These are phyloP conservation scores for Panurus biarmicus DNA, from an alignment of 2,113 vertebrate genomes.

Conservation along the genomic window DNA sequence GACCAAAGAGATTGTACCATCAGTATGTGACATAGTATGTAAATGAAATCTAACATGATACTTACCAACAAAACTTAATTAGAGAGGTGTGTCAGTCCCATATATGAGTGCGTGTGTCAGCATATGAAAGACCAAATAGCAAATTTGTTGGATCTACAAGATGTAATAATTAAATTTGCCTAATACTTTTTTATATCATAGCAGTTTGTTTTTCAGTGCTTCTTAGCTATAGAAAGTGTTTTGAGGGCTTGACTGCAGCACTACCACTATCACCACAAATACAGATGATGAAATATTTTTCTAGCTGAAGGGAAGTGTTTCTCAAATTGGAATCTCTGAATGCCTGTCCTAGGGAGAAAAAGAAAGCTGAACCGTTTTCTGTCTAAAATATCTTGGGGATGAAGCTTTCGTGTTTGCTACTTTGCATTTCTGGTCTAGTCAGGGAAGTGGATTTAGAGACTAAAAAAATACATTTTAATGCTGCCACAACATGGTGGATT, in stretches of 20 bases:
- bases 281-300: neutral
- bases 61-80: neutral
- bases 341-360: neutral
- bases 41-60: neutral
- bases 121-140: neutral
- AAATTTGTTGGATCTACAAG: neutral
- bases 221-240: neutral
- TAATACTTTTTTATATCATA: neutral
- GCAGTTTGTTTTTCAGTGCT: neutral
- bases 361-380: neutral
- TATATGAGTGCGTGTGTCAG: neutral
- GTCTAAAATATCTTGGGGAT: neutral
- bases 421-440: neutral
- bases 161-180: neutral
- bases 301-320: neutral
- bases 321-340: neutral
- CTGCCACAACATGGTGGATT: neutral
- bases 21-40: neutral
- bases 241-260: neutral
- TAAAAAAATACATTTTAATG: neutral
- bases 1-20: neutral
- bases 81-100: neutral
- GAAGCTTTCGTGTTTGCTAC: neutral
- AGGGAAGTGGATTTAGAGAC: neutral
- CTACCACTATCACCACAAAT: neutral